A percentile compares a stretch with the other conserved stretches of the same genome.
phyloP scores from a whole-genome alignment of 2,888 invertebrate genomes.

The Plusia festucae region DNA sequence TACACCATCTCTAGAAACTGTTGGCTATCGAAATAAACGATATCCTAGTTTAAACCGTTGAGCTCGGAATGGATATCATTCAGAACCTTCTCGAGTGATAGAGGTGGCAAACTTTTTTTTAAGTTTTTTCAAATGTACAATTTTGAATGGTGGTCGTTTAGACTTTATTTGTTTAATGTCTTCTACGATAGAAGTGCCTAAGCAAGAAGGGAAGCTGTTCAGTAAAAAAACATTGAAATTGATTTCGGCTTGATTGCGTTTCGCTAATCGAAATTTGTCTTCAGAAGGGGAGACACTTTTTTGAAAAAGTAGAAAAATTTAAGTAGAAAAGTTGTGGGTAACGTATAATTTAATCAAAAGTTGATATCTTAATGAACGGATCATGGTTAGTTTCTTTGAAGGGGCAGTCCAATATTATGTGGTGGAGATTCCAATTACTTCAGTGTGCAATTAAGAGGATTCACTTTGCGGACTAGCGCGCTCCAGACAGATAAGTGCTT shows the following conservation, averaged over 20 bases:
- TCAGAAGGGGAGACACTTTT: constrained; percentile 37
- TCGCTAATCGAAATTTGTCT: constrained; percentile 27
- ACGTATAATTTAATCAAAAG: constrained; percentile 67
- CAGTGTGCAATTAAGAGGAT: constrained; percentile 75
- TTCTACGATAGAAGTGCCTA: background rate
- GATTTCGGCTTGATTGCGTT: constrained; percentile 23
- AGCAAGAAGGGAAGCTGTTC: background rate
- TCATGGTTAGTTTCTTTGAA: constrained; percentile 64
- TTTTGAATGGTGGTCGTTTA: background rate
- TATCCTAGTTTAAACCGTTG: constrained; percentile 46
- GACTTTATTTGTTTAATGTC: background rate
- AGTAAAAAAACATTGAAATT: constrained; percentile 12
- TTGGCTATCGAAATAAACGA: constrained; percentile 62
- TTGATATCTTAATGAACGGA: constrained; percentile 70
- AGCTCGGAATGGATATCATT: constrained; percentile 32
- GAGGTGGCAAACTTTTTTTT: background rate
- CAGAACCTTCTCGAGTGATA: constrained; percentile 20
- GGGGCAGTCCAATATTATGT: constrained; percentile 64
- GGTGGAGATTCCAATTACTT: constrained; percentile 75
- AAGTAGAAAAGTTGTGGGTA: constrained; percentile 50
- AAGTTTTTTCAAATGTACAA: background rate
- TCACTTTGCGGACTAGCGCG: constrained; percentile 66
- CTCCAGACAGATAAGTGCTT: constrained; percentile 68
- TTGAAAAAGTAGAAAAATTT: constrained; percentile 46
- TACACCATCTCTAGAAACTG: constrained; percentile 59